Evolutionary conservation across 2,113 vertebrate species (phyloP).

Genomic region (Ophiodon elongatus): DNA sequence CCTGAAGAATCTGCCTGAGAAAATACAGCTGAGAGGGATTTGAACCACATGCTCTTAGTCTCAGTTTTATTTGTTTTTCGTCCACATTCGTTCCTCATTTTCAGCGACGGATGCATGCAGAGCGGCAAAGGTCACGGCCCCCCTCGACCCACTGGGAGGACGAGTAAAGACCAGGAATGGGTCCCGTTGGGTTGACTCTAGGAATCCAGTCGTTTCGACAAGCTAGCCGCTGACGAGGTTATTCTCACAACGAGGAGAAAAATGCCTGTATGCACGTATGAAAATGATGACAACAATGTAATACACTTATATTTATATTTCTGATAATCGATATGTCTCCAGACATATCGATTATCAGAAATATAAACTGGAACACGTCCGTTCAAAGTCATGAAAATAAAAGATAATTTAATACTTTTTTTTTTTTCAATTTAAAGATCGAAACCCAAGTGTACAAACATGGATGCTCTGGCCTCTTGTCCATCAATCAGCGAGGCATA

Average conservation of each 20-base stretch:
- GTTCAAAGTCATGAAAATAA: neutral
- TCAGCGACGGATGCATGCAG: constrained; percentile 7
- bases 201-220: no score
- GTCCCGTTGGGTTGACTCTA: neutral
- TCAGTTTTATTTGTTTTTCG: constrained; percentile 41
- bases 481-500: constrained; percentile 27
- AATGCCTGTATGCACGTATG: neutral
- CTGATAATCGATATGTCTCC: no score
- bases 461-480: constrained; percentile 31
- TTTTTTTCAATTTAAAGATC: neutral
- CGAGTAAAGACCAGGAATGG: neutral
- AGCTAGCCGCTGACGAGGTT: neutral
- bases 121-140: constrained; percentile 8
- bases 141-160: neutral
- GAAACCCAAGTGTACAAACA: constrained; percentile 27
- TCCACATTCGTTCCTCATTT: constrained; percentile 67
- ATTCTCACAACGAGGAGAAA: neutral
- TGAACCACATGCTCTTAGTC: constrained; percentile 40
- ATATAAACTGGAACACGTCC: neutral
- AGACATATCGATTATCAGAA: neutral
- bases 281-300: neutral
- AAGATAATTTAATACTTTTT: constrained; percentile 8
- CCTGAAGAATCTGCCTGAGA: constrained; percentile 29
- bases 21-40: constrained; percentile 40
- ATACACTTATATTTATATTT: no score